Base-by-base conservation (phyloP, 2,888 invertebrate genomes). In the Gari tellinella region DNA sequence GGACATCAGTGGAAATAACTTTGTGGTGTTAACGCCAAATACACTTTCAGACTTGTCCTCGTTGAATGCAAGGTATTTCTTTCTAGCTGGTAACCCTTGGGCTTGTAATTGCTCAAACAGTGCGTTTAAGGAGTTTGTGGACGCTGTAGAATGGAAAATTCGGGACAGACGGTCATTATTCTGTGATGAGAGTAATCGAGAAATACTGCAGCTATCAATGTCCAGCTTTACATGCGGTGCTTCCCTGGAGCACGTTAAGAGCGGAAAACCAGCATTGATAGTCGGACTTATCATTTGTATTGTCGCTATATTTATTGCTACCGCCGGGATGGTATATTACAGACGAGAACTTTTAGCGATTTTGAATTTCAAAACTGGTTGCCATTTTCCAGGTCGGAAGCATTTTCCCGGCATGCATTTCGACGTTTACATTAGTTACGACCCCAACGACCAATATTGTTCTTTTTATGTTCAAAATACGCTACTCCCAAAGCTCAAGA, bases 341-440 rank as follows among this genome's bases (percentile, higher is more conserved):
- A 51, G 80, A 8, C 58, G 81, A 19, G 83, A 83, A 38, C 62
- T 80, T 26, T 14, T 75, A 4, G 72, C 83, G 2, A 31, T 81
- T 10, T 21, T 83, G 25, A 77, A 72, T 43, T 73, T 56, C 12
- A 41, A 49, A n/a, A 62, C 72, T 0, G 73, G 75, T 15, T 55
- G 80, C 19, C 77, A 67, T n/a, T 62, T 77, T 51, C 72, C 76
- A 0, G 57, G 72, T n/a, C 68, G 56, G 17, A 43, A 45, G 1
- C 63, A 66, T n/a, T 62, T 72, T 17, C 23, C 55, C 3, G 65
- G 70, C 12, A 82, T 64, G 61, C 74, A 74, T 10, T 81, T 79
- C 38, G 81, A 83, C 43, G 60, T 67, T 41, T 82, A 74, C 48
- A 19, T 83, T 10, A 62, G 68, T n/a, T 82, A 73, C 45, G 80